phyloP scores from a whole-genome alignment of 2,113 vertebrate species.

The Catharus bicknelli region DNA sequence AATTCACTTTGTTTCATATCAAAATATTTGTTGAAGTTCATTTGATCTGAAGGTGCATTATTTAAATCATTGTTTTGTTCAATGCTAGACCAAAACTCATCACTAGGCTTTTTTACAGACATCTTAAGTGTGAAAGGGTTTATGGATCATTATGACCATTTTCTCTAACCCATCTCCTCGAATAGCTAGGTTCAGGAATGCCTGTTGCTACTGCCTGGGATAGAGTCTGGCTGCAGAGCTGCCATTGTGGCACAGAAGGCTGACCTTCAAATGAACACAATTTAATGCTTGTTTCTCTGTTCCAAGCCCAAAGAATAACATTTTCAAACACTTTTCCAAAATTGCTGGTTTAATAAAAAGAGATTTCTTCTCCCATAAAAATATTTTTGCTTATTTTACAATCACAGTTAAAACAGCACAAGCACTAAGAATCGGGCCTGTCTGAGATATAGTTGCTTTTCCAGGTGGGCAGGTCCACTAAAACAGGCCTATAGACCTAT shows the following conservation, averaged over 20 bases:
- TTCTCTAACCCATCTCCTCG: rapidly evolving
- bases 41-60: not conserved
- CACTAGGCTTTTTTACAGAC: not conserved
- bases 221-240: not conserved
- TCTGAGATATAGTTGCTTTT: not conserved
- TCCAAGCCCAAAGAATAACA: not conserved
- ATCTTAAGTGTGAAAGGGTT: not conserved
- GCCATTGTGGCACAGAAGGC: not conserved
- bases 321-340: not conserved
- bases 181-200: rapidly evolving
- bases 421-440: not conserved
- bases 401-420: not conserved
- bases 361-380: not conserved
- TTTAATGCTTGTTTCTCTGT: not conserved
- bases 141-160: not conserved
- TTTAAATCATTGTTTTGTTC: not conserved
- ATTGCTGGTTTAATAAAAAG: not conserved
- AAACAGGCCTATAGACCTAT: not conserved
- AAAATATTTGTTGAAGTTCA: not conserved
- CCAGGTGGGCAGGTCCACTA: not conserved
- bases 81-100: not conserved
- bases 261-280: not conserved
- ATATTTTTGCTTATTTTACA: not conserved
- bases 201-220: not conserved
- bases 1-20: not conserved